Conservation (phyloP, 1,140 invertebrate genomes). For the Drosophila serrata region DNA sequence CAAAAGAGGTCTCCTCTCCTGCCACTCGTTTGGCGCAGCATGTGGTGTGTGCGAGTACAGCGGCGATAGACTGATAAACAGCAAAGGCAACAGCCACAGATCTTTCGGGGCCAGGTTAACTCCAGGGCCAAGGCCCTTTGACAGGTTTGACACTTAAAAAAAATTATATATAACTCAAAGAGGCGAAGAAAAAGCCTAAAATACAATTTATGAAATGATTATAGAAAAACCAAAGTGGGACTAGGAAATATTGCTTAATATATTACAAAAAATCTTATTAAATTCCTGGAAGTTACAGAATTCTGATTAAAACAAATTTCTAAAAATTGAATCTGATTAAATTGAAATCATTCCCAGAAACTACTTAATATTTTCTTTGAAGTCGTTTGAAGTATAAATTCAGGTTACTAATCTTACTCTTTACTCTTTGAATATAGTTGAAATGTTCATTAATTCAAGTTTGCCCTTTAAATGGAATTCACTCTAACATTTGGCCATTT, state of each 20-base stretch:
- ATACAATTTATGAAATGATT: neutral
- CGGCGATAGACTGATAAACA: slow-evolving; percentile 79
- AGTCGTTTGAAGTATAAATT: neutral
- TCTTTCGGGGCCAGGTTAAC: slow-evolving; percentile 19
- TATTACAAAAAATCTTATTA: too few species aligned
- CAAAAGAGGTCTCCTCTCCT: slow-evolving; percentile 33
- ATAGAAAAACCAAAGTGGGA: too few species aligned
- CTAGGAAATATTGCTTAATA: too few species aligned
- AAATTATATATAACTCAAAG: neutral
- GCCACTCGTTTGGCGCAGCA: slow-evolving; percentile 63
- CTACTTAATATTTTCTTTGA: too few species aligned
- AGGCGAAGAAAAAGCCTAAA: neutral
- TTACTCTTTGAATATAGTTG: neutral
- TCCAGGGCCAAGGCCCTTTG: slow-evolving; percentile 49
- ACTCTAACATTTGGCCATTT: neutral
- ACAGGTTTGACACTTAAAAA: slow-evolving; percentile 36
- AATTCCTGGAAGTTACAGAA: neutral
- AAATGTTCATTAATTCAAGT: neutral
- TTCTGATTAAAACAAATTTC: neutral
- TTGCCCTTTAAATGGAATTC: neutral
- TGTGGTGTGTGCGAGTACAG: slow-evolving; percentile 72
- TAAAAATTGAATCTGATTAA: neutral
- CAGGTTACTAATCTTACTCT: neutral
- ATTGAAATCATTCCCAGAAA: neutral
- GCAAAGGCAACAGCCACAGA: slow-evolving; percentile 51